These are phyloP conservation scores for Cylas formicarius DNA, from an alignment of 1,140 invertebrate genomes.

Conservation along the genomic window DNA sequence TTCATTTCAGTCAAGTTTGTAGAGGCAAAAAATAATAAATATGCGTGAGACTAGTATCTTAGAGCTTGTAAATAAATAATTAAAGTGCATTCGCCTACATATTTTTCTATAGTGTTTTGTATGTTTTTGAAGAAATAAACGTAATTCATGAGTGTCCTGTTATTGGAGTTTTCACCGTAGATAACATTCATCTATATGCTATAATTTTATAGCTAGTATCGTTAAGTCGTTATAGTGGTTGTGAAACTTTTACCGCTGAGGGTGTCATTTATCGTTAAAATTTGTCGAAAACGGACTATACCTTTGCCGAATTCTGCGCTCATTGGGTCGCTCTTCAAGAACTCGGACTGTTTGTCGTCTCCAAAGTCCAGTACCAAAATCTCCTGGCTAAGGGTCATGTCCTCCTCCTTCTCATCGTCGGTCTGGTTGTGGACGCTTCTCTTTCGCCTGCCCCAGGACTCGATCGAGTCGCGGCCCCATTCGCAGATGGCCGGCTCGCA, in stretches of 20 bases:
- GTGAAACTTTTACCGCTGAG: neutral
- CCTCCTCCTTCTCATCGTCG: conserved; percentile 61
- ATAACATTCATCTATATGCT: neutral
- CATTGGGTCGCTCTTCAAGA: conserved; percentile 61
- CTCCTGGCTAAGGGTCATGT: conserved; percentile 91
- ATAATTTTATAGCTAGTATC: neutral
- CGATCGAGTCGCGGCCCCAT: conserved; percentile 78
- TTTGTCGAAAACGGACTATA: conserved; percentile 35
- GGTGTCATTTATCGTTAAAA: too few species aligned
- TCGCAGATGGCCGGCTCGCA: conserved; percentile 87
- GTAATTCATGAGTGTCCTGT: too few species aligned
- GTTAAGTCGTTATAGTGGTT: neutral
- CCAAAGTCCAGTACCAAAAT: conserved; percentile 87
- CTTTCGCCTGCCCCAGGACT: conserved; percentile 83
- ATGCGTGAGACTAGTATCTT: too few species aligned
- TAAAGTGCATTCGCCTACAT: too few species aligned
- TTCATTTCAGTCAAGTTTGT: too few species aligned
- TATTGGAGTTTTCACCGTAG: neutral
- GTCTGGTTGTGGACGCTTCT: conserved; percentile 59
- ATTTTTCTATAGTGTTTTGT: too few species aligned
- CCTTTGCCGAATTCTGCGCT: conserved; percentile 70
- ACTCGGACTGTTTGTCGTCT: conserved; percentile 77
- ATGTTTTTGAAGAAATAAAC: too few species aligned
- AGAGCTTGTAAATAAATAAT: too few species aligned
- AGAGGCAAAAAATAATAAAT: too few species aligned